These are phyloP conservation scores for Tragelaphus imberbis DNA, from an alignment of 2,113 vertebrate genomes.

Conservation along the genomic window DNA sequence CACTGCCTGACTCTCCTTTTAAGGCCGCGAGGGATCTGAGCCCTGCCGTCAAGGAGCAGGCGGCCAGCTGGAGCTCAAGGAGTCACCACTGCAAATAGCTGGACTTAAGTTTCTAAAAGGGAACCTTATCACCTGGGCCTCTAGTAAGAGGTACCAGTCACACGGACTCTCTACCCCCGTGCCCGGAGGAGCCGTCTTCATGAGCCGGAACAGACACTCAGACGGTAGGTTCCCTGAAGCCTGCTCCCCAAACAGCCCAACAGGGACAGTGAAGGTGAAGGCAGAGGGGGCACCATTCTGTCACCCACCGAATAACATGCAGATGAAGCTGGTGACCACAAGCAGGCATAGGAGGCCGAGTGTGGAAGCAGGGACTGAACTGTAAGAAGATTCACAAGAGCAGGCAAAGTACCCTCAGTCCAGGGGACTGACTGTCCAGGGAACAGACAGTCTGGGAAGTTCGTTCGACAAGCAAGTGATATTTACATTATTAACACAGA, in stretches of 20 bases:
- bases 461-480: background rate
- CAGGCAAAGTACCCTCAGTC: too few species aligned
- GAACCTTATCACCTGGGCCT: background rate
- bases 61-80: background rate
- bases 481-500: background rate
- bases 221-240: conserved; percentile 21
- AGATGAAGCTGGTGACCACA: background rate
- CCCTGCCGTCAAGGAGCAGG: background rate
- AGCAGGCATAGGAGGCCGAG: background rate
- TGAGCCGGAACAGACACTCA: background rate
- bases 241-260: background rate
- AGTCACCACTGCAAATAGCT: background rate
- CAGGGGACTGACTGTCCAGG: background rate
- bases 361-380: fast-evolving
- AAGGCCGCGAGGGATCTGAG: background rate
- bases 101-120: conserved; percentile 11
- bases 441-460: background rate
- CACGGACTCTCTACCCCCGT: background rate
- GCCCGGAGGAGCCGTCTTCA: background rate
- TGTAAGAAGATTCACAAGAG: too few species aligned
- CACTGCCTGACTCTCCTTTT: background rate
- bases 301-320: background rate
- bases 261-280: background rate
- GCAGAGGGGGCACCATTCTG: background rate
- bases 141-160: background rate